Percentiles rank a stretch among this genome's conserved stretches.
These are phyloP conservation scores for Argyresthia goedartella DNA, from an alignment of 2,888 invertebrate genomes.

Conservation along the genomic window DNA sequence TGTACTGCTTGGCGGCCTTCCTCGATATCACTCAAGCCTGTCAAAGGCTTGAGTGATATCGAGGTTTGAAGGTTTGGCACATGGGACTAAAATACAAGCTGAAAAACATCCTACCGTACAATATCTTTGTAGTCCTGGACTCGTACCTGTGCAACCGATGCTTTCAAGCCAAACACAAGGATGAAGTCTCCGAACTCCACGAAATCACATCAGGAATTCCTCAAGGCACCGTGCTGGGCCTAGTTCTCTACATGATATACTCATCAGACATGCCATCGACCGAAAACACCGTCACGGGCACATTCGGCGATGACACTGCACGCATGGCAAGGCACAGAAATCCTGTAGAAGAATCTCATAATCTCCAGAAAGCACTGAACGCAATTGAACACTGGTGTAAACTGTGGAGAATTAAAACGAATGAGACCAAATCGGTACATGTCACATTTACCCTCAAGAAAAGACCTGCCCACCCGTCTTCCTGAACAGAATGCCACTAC, in stretches of 20 bases:
- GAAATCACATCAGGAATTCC: neutral
- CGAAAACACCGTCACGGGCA: neutral
- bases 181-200: neutral
- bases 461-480: slow-evolving; percentile 12
- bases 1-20: slow-evolving; percentile 14
- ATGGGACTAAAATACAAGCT: slow-evolving; percentile 12
- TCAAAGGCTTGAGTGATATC: too few relatives aligned
- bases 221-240: neutral
- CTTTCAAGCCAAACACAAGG: slow-evolving; percentile 1
- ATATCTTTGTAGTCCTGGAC: neutral
- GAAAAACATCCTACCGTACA: slow-evolving; percentile 9
- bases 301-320: neutral
- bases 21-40: slow-evolving; percentile 14
- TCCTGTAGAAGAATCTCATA: neutral
- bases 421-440: slow-evolving; percentile 3
- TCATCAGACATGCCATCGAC: neutral
- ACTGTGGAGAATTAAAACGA: slow-evolving; percentile 3
- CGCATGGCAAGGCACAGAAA: neutral
- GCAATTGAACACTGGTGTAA: slow-evolving; percentile 5
- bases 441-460: slow-evolving; percentile 7
- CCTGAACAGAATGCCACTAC: slow-evolving; percentile 7
- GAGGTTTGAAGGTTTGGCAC: slow-evolving; percentile 18
- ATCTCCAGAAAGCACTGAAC: slow-evolving; percentile 1
- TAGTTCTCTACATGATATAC: neutral
- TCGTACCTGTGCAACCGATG: slow-evolving; percentile 1